These are phyloP conservation scores for Sorex araneus DNA, from an alignment of 2,113 vertebrate genomes.

Conservation along the genomic window DNA sequence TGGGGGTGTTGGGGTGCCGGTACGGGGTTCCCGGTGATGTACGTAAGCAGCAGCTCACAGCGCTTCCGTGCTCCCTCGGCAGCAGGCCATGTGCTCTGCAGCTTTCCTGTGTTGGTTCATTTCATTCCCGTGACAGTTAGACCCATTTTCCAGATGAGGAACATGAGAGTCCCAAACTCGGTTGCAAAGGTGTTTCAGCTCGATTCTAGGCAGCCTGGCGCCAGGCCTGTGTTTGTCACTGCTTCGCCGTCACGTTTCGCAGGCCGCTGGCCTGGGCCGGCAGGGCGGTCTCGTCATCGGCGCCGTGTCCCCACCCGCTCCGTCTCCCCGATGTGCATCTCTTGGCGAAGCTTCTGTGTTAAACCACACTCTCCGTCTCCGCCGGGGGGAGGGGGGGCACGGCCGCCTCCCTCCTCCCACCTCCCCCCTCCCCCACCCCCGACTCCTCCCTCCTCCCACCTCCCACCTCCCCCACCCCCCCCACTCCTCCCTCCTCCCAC, in stretches of 20 bases:
- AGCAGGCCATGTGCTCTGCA: not conserved
- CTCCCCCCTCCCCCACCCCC: too few species aligned
- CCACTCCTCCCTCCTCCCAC: too few species aligned
- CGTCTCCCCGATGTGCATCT: conserved; percentile 76
- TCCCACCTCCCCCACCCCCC: too few species aligned
- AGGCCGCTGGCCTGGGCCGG: not conserved
- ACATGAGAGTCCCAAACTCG: conserved; percentile 6
- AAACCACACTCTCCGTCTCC: conserved; percentile 86
- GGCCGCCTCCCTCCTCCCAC: too few species aligned
- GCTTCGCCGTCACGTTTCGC: not conserved
- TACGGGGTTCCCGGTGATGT: too few species aligned
- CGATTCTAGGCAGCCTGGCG: not conserved
- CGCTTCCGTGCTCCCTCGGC: not conserved
- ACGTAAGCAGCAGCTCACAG: not conserved
- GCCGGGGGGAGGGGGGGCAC: conserved; percentile 80
- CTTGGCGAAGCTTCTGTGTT: conserved; percentile 79
- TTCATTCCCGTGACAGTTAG: not conserved
- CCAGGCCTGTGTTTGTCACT: not conserved
- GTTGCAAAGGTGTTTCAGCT: not conserved
- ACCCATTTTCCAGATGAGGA: conserved; percentile 40
- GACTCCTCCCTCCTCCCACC: too few species aligned
- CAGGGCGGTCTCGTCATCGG: not conserved
- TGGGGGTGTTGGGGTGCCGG: too few species aligned
- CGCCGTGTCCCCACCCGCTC: not conserved
- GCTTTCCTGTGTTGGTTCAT: not conserved